A percentile compares a stretch with the other conserved stretches of the same genome.
These are phyloP conservation scores for Cryptoprocta ferox DNA, from an alignment of 2,797 vertebrate species.

Conservation along the genomic window DNA sequence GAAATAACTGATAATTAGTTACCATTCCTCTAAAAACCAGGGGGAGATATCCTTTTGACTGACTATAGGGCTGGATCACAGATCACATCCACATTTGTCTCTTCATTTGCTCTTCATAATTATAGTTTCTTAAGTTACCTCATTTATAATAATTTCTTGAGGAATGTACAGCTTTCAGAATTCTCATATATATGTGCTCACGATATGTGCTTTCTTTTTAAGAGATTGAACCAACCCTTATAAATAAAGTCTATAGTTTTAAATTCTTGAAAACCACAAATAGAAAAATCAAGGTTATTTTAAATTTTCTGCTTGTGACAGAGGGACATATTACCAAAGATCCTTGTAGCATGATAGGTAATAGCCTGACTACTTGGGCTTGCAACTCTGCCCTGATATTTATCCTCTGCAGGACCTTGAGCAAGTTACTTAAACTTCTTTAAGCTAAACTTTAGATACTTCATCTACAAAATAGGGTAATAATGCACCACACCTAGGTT, in stretches of 20 bases:
- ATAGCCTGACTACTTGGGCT: not conserved
- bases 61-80: not conserved
- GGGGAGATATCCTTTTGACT: not conserved
- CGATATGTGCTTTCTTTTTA: conserved; percentile 6
- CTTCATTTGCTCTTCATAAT: not conserved
- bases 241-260: not conserved
- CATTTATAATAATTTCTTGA: not conserved
- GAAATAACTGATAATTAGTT: not conserved
- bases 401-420: not conserved
- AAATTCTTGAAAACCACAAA: not conserved
- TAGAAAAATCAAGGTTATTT: not conserved
- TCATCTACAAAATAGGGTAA: not conserved
- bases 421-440: not conserved
- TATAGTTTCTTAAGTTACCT: not conserved
- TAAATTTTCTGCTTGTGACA: not conserved
- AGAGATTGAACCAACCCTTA: not conserved
- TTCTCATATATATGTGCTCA: not conserved
- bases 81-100: not conserved
- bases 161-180: not conserved
- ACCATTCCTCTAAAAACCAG: not conserved
- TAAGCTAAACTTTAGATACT: not conserved
- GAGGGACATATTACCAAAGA: not conserved
- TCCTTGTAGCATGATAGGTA: not conserved
- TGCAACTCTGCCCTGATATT: not conserved
- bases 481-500: not conserved